Conservation (phyloP, 2,888 invertebrate genomes). For the Oligia strigilis region DNA sequence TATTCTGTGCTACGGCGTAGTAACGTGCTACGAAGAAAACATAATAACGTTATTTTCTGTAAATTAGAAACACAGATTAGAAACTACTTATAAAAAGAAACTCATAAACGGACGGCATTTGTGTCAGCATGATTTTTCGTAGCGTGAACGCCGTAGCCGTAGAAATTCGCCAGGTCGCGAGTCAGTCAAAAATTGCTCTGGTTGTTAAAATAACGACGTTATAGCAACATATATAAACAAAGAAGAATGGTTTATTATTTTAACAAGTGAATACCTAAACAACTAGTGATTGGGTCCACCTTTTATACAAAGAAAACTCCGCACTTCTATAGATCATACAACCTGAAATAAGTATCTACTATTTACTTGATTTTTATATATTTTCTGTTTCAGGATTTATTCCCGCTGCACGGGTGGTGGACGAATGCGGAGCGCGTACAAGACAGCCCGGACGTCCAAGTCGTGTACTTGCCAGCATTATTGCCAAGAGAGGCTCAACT, state of each 20-base stretch:
- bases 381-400: conserved; percentile 73
- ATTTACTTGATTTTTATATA: background rate
- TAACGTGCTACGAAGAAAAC: conserved; percentile 29
- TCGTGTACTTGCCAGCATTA: conserved; percentile 91
- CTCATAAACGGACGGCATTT: background rate
- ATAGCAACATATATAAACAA: background rate
- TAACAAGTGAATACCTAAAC: background rate
- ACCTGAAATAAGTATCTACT: background rate
- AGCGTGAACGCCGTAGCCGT: background rate
- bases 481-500: conserved; percentile 86
- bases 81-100: background rate
- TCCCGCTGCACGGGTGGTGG: conserved; percentile 82
- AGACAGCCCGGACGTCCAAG: conserved; percentile 88
- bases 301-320: background rate
- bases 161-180: background rate
- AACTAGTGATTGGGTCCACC: background rate
- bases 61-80: background rate
- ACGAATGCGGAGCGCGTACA: conserved; percentile 71
- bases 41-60: background rate
- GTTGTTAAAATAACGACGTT: background rate
- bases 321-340: background rate
- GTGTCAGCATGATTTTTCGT: background rate
- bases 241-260: background rate
- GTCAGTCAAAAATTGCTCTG: background rate
- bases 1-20: conserved; percentile 12